Evolutionary conservation across 2,888 invertebrate species (phyloP), one percentile per base, ranked within the genome.

Genomic region (Panorpa germanica): DNA sequence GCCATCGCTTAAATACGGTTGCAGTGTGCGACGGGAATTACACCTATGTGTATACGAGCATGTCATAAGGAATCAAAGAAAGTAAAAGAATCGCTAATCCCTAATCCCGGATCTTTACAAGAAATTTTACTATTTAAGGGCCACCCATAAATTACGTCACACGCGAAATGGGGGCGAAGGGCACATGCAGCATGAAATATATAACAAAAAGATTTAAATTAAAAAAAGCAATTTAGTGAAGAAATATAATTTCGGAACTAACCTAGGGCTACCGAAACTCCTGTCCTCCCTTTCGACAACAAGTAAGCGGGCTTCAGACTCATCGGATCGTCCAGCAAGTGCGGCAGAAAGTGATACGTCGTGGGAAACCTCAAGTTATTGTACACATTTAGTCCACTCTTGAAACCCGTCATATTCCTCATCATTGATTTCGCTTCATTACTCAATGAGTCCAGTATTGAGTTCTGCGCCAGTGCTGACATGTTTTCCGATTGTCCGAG

Each of bases 301-400:
- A 77, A 62, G 49, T 74, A 78, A 7, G 78, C 76, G 3, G 90
- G 82, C 33, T 71, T 63, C 32, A 88, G 55, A 42, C 81, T 81
- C 37, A 67, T 59, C 0, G 76, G 73, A 47, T 80, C 73, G 37
- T 74, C 73, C 39, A 83, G 62, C 25, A 91, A 61, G 52, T 91
- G 86, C 2, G 90, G 90, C 41, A 91, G 59, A 47, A 86, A 82
- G 47, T 82, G 76, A 50, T 74, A 81, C 34, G 82, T 70, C 36
- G 81, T 78, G 3, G 86, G 83, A 34, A 77, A 55, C 34, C 77
- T 65, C 24, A 83, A 55, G 46, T 45, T 48, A 38, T 53, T 53
- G 20, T 49, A 49, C 10, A 53, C 53, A 40, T 49, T 49, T 18
- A 52, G 34, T 7, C 54, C 55, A 29, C 53, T 53, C 31, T 59